A percentile compares a stretch with the other conserved stretches of the same genome.
phyloP scores from a whole-genome alignment of 2,888 invertebrate genomes.

The Clivina fossor region DNA sequence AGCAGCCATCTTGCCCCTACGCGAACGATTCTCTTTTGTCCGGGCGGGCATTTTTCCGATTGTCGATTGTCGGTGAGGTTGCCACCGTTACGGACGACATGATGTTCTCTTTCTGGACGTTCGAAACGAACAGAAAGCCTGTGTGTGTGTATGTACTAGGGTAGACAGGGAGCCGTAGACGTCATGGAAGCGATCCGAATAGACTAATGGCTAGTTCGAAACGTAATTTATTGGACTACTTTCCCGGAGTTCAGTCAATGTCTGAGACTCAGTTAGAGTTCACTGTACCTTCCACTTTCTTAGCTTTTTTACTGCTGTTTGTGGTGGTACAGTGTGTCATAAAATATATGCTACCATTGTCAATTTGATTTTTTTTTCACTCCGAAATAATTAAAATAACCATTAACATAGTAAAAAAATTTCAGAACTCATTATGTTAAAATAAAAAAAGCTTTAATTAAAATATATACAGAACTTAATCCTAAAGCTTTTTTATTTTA shows the following conservation, averaged over 20 bases:
- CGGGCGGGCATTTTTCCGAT: conserved; percentile 29
- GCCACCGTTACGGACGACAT: neutral
- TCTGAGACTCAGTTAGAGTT: conserved; percentile 38
- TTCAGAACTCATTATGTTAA: too few relatives aligned
- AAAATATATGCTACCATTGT: too few relatives aligned
- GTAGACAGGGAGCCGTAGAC: neutral
- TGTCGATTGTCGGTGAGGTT: conserved; percentile 13
- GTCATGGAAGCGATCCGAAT: conserved; percentile 47
- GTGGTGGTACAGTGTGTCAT: too few relatives aligned
- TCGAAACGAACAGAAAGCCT: too few relatives aligned
- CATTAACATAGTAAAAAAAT: too few relatives aligned
- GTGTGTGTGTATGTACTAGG: neutral
- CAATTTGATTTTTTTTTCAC: too few relatives aligned
- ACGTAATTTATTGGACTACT: conserved; percentile 52
- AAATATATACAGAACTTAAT: too few relatives aligned
- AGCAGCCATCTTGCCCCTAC: conserved; percentile 47
- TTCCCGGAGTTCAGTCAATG: conserved; percentile 49
- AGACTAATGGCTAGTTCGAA: conserved; percentile 53
- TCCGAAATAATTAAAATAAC: too few relatives aligned
- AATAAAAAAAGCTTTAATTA: too few relatives aligned
- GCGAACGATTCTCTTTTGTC: conserved; percentile 30
- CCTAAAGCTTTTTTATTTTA: too few relatives aligned
- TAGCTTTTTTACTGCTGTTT: too few relatives aligned
- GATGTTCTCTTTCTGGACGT: too few relatives aligned
- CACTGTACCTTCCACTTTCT: conserved; percentile 2